phyloP scores from a whole-genome alignment of 2,888 invertebrate genomes.

The Liodrosophila aerea region DNA sequence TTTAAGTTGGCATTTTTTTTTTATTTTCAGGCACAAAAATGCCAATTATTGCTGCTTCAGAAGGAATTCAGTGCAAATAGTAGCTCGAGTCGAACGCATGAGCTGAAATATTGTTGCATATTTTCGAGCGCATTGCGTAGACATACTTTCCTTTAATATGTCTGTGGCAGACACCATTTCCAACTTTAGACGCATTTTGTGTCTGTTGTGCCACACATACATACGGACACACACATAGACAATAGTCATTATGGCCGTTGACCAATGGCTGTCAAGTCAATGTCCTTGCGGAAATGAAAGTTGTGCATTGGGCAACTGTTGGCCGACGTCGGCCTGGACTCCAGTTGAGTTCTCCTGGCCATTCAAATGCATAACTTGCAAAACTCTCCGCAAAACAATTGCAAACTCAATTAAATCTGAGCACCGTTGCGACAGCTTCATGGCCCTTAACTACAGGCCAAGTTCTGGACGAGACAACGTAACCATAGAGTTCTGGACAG shows the following conservation, averaged over 20 bases:
- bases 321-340: background rate
- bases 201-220: slow-evolving; percentile 3
- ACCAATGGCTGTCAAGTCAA: slow-evolving; percentile 44
- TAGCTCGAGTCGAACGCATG: slow-evolving; percentile 17
- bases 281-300: slow-evolving; percentile 31
- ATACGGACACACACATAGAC: slow-evolving; percentile 19
- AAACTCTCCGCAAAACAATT: slow-evolving; percentile 70
- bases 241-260: slow-evolving; percentile 50
- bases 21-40: slow-evolving; percentile 41
- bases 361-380: slow-evolving; percentile 51
- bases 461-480: slow-evolving; percentile 42
- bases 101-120: slow-evolving; percentile 39
- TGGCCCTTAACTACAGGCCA: slow-evolving; percentile 57
- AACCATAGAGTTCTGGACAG: slow-evolving; percentile 2
- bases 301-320: slow-evolving; percentile 21
- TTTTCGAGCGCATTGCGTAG: slow-evolving; percentile 53
- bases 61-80: slow-evolving; percentile 45
- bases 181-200: background rate
- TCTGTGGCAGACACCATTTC: background rate
- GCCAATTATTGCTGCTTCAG: slow-evolving; percentile 65
- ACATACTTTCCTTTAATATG: background rate
- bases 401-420: slow-evolving; percentile 77
- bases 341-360: slow-evolving; percentile 1
- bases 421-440: slow-evolving; percentile 61
- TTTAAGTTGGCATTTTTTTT: slow-evolving; percentile 46